Evolutionary conservation across 2,797 vertebrate species (phyloP).

Genomic region (Onychomys arenicola): DNA sequence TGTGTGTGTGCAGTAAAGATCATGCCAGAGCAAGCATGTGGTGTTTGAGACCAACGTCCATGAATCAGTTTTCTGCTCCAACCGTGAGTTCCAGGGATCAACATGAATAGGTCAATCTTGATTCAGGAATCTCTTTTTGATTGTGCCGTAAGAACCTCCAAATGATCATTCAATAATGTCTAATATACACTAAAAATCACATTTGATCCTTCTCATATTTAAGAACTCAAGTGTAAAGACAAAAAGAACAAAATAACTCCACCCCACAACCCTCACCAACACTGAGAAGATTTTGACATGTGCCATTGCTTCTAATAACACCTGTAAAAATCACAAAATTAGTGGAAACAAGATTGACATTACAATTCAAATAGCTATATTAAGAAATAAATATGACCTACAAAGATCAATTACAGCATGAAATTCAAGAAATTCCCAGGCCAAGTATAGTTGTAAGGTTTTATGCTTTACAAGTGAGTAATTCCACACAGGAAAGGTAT

Average conservation of each 20-base stretch:
- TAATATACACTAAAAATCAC: accelerated
- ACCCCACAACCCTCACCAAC: not conserved
- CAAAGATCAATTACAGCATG: not conserved
- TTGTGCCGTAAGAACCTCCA: not conserved
- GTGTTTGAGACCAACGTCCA: not conserved
- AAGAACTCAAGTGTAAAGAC: not conserved
- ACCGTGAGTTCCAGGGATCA: not conserved
- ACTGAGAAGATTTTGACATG: not conserved
- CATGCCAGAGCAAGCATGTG: not conserved
- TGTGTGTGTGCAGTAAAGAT: not conserved
- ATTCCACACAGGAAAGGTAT: not conserved
- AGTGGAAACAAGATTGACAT: not conserved
- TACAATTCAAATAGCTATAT: not conserved
- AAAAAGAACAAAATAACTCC: not conserved
- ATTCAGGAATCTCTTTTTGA: not conserved
- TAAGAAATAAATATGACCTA: not conserved
- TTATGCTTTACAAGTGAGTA: not conserved
- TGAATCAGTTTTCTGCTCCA: not conserved
- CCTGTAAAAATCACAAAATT: not conserved
- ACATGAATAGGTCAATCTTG: not conserved
- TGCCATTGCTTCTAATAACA: not conserved
- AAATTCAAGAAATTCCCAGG: not conserved
- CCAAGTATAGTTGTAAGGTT: not conserved
- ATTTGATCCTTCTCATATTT: not conserved
- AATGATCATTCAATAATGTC: not conserved